Percentiles rank a stretch among this genome's conserved stretches.
Conservation (phyloP, 1,140 invertebrate genomes). For the Maconellicoccus hirsutus region DNA sequence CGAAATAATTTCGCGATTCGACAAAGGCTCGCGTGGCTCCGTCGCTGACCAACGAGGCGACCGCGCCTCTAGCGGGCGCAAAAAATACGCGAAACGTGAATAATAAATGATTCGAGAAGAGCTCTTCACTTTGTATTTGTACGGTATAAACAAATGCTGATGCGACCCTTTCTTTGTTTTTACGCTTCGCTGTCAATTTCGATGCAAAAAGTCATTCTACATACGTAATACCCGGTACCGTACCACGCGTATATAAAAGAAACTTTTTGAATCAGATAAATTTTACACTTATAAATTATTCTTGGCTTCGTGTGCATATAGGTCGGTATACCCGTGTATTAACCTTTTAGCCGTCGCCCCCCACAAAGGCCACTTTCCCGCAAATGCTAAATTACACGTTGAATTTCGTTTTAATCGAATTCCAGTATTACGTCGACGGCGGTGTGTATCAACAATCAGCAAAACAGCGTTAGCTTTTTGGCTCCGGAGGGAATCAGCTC, state of each 20-base stretch:
- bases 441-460: too few relatives aligned
- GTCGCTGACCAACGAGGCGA: not conserved
- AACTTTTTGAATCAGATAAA: not conserved
- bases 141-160: slow-evolving; percentile 2
- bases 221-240: not conserved
- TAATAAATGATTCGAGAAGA: slow-evolving; percentile 5
- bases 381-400: too few relatives aligned
- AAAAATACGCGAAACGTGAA: slow-evolving; percentile 4
- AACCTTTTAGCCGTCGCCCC: too few relatives aligned
- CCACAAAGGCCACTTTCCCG: too few relatives aligned
- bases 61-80: not conserved
- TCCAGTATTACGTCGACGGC: too few relatives aligned
- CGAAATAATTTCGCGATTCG: not conserved
- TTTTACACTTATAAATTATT: not conserved
- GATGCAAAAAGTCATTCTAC: not conserved
- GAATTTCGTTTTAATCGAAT: too few relatives aligned
- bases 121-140: slow-evolving; percentile 4
- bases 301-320: not conserved
- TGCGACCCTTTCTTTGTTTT: slow-evolving; percentile 7
- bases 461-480: too few relatives aligned
- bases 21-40: not conserved
- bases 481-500: too few relatives aligned
- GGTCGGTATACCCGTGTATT: too few relatives aligned
- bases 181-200: slow-evolving; percentile 3
- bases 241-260: not conserved